Percentiles rank a stretch among this genome's conserved stretches.
phyloP scores from a whole-genome alignment of 1,140 invertebrate species.

The Hypsibius dujardini region DNA sequence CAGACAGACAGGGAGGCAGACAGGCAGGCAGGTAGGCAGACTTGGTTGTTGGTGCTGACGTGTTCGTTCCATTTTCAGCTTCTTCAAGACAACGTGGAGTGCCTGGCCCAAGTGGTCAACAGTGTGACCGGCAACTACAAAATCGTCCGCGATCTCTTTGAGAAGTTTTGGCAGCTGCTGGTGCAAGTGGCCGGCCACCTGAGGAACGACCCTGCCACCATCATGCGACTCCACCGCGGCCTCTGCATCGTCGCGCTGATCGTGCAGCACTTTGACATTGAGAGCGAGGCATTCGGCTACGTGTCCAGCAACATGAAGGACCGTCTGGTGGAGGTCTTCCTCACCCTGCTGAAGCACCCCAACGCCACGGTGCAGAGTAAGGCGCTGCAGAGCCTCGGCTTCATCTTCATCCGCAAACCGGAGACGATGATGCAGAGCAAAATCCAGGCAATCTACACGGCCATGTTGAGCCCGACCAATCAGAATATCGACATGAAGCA shows the following conservation, averaged over 20 bases:
- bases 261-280: slow-evolving; percentile 87
- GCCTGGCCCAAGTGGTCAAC: slow-evolving; percentile 84
- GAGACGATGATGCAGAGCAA: neutral
- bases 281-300: slow-evolving; percentile 35
- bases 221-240: slow-evolving; percentile 53
- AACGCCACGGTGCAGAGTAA: slow-evolving; percentile 19
- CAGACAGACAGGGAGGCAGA: no score
- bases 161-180: slow-evolving; percentile 35
- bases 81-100: slow-evolving; percentile 53
- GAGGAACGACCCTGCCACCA: neutral
- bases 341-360: neutral
- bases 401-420: slow-evolving; percentile 16
- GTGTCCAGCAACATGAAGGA: neutral
- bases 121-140: slow-evolving; percentile 85
- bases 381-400: slow-evolving; percentile 32
- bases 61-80: slow-evolving; percentile 28
- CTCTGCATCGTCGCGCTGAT: slow-evolving; percentile 88
- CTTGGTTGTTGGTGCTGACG: no score
- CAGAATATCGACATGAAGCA: neutral
- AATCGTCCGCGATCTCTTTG: slow-evolving; percentile 78
- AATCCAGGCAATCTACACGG: neutral
- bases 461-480: neutral
- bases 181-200: neutral
- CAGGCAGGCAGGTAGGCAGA: no score
- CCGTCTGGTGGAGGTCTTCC: neutral